Evolutionary conservation across 2,888 invertebrate genomes (phyloP).

Genomic region (Andrena trimmerana): DNA sequence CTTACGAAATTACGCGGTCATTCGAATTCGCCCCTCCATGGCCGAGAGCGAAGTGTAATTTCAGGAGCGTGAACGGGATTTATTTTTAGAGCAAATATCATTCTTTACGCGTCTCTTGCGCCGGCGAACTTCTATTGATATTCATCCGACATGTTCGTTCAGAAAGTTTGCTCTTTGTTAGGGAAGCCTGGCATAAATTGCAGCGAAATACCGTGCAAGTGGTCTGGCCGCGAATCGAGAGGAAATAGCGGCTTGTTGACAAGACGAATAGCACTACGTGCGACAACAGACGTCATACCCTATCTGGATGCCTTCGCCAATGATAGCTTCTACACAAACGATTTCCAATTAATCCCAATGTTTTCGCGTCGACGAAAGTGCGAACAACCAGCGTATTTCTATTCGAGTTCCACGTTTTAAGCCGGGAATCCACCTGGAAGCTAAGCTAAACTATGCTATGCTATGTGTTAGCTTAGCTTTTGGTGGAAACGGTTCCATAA

Average conservation of each 20-base stretch:
- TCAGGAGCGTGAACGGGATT: background rate
- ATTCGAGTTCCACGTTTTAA: background rate
- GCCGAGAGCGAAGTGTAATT: background rate
- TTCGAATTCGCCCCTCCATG: background rate
- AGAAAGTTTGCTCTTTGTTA: conserved; percentile 18
- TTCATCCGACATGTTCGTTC: background rate
- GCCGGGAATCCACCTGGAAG: no score
- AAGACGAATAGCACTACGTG: conserved; percentile 63
- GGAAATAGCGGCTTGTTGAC: conserved; percentile 60
- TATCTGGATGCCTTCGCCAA: conserved; percentile 23
- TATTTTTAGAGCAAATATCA: conserved; percentile 6
- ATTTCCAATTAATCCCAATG: conserved; percentile 46
- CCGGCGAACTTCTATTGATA: conserved; percentile 14
- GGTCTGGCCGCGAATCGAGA: conserved; percentile 45
- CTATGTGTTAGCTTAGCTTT: no score
- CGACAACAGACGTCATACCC: conserved; percentile 57
- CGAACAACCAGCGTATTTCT: no score
- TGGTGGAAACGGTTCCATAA: no score
- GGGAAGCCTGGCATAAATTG: conserved; percentile 33
- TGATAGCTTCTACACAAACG: conserved; percentile 41
- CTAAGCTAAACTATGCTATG: no score
- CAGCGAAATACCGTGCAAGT: conserved; percentile 33
- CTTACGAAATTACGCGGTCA: conserved; percentile 13
- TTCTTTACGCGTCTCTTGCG: background rate
- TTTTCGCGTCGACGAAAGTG: background rate